phyloP scores from a whole-genome alignment of 2,888 invertebrate species.

The Catocala fraxini region DNA sequence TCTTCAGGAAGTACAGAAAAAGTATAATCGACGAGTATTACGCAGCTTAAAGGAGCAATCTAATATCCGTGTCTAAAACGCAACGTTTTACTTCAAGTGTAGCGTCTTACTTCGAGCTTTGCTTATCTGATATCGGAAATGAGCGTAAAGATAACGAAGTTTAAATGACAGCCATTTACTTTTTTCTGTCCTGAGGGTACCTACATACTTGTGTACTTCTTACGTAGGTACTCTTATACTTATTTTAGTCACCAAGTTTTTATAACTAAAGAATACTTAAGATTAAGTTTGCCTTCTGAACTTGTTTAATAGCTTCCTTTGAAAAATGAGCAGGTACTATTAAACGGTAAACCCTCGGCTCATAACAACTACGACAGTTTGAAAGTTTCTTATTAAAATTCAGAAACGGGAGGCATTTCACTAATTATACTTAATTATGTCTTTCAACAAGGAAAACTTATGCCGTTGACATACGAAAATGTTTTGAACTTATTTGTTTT shows the following conservation, averaged over 20 bases:
- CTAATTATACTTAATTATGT: conserved; percentile 46
- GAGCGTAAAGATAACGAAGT: conserved; percentile 11
- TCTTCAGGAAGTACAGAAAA: too few relatives aligned
- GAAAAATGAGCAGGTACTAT: conserved; percentile 63
- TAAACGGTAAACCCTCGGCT: conserved; percentile 61
- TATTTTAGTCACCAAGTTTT: conserved; percentile 22
- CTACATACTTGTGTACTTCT: background rate
- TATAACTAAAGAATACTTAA: conserved; percentile 36
- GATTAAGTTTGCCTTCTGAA: conserved; percentile 49
- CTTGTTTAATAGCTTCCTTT: conserved; percentile 62
- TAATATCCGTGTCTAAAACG: conserved; percentile 5
- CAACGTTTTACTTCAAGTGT: conserved; percentile 18
- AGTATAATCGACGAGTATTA: background rate
- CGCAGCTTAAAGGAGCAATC: background rate
- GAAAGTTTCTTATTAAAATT: conserved; percentile 63
- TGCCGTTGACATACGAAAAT: too few relatives aligned
- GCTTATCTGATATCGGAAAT: conserved; percentile 13
- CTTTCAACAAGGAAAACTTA: conserved; percentile 16
- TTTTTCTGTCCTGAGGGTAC: background rate
- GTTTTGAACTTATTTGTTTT: too few relatives aligned
- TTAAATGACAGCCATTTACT: conserved; percentile 10
- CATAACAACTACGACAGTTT: conserved; percentile 63
- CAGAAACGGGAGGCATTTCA: conserved; percentile 35
- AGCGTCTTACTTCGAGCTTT: background rate
- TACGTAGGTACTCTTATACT: background rate